These are phyloP conservation scores for Volucella zonaria DNA, from an alignment of 2,888 invertebrate species.

Conservation along the genomic window DNA sequence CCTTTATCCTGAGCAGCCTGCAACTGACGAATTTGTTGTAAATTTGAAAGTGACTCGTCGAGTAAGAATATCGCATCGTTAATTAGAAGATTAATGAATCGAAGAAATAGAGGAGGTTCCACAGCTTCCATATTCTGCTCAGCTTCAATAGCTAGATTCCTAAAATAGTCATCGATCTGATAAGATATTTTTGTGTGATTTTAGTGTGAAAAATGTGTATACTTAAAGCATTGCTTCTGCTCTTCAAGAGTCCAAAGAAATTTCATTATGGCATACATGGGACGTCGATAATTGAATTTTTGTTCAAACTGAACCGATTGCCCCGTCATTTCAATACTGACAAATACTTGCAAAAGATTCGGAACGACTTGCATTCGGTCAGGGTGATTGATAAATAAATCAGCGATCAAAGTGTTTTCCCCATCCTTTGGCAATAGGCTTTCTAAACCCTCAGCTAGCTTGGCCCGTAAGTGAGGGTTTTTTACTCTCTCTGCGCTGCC, in stretches of 20 bases:
- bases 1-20: conserved; percentile 89
- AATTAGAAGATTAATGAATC: conserved; percentile 97
- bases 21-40: conserved; percentile 93
- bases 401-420: conserved; percentile 85
- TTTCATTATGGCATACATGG: conserved; percentile 97
- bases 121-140: conserved; percentile 94
- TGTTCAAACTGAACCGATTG: conserved; percentile 97
- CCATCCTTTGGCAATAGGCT: conserved; percentile 90
- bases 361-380: conserved; percentile 89
- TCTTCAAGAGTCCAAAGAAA: conserved; percentile 93
- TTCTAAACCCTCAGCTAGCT: conserved; percentile 94
- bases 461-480: conserved; percentile 96
- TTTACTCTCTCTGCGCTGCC: conserved; percentile 90
- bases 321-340: conserved; percentile 98
- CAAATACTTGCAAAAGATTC: conserved; percentile 94
- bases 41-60: conserved; percentile 94
- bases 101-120: conserved; percentile 94
- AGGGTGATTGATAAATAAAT: conserved; percentile 90
- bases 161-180: conserved; percentile 77
- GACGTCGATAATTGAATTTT: conserved; percentile 97
- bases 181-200: not conserved
- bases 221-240: conserved; percentile 90
- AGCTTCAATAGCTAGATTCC: conserved; percentile 90
- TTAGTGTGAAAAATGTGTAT: conserved; percentile 69
- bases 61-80: conserved; percentile 98